These are phyloP conservation scores for Seriola quinqueradiata DNA, from an alignment of 2,113 vertebrate species.

Conservation along the genomic window DNA sequence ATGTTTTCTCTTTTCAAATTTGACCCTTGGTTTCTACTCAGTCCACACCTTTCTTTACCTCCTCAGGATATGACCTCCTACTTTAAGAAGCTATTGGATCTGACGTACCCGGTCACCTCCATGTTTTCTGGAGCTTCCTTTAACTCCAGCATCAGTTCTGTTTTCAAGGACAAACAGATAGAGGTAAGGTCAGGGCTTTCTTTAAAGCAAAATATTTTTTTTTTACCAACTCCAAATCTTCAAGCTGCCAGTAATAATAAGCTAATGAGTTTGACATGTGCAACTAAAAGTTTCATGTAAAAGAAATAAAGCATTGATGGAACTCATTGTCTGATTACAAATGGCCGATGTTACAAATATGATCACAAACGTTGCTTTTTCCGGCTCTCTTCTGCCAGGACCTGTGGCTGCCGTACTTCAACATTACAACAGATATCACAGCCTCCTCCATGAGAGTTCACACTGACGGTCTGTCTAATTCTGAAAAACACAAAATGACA, in stretches of 20 bases:
- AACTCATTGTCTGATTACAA: not conserved
- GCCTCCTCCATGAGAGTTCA: slow-evolving; percentile 93
- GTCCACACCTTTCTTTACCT: not conserved
- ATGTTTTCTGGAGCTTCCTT: slow-evolving; percentile 95
- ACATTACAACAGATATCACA: slow-evolving; percentile 94
- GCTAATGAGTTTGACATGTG: not conserved
- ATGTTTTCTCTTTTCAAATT: not conserved
- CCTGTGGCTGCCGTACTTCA: slow-evolving; percentile 94
- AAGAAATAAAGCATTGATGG: not conserved
- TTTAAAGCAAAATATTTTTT: not conserved
- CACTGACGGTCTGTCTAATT: slow-evolving; percentile 85
- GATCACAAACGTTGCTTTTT: not conserved
- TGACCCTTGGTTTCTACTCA: not conserved
- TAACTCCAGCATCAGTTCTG: slow-evolving; percentile 87
- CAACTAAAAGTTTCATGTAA: not conserved
- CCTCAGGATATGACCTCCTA: slow-evolving; percentile 90
- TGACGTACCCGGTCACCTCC: slow-evolving; percentile 95
- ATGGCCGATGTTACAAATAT: not conserved
- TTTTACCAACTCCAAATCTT: not conserved
- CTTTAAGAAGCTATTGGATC: slow-evolving; percentile 89
- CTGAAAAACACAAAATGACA: not conserved
- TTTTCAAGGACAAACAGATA: slow-evolving; percentile 93
- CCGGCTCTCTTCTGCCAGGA: slow-evolving; percentile 82
- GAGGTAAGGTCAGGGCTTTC: slow-evolving; percentile 82
- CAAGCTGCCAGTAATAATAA: not conserved